These are phyloP conservation scores for Xiphydria camelus DNA, from an alignment of 2,888 invertebrate genomes.

Conservation along the genomic window DNA sequence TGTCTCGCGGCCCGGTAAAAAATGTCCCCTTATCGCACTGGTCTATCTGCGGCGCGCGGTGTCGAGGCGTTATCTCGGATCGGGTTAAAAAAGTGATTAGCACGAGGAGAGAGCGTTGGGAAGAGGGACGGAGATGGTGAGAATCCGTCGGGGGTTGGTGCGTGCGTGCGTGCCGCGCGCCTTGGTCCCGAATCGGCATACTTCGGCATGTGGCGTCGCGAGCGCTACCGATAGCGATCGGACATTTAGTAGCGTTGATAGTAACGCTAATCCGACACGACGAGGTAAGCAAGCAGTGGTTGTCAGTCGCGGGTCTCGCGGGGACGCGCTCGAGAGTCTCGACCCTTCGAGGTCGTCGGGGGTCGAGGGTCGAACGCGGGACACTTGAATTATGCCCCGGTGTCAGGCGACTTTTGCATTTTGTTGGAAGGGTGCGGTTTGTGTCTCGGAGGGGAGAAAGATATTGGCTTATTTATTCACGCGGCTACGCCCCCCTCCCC, in stretches of 20 bases:
- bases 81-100: constrained; percentile 51
- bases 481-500: too few relatives aligned
- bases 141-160: too few relatives aligned
- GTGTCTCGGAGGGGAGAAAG: neutral
- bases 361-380: neutral
- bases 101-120: too few relatives aligned
- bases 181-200: too few relatives aligned
- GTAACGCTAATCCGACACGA: constrained; percentile 43
- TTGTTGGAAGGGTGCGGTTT: neutral
- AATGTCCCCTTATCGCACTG: constrained; percentile 11
- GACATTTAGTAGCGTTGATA: constrained; percentile 51
- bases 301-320: neutral
- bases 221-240: constrained; percentile 39
- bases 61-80: constrained; percentile 36
- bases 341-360: neutral
- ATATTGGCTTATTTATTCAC: neutral
- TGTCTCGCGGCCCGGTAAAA: constrained; percentile 27
- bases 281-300: neutral
- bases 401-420: constrained; percentile 29
- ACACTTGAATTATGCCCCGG: constrained; percentile 24
- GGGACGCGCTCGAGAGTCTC: neutral
- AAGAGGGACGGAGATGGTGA: too few relatives aligned
- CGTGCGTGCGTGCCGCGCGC: constrained; percentile 36
- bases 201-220: constrained; percentile 30
- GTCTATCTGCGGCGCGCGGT: constrained; percentile 10